A percentile compares a stretch with the other conserved stretches of the same genome.
Evolutionary conservation across 1,140 invertebrate species (phyloP).

Genomic region (Zaprionus lachaisei): DNA sequence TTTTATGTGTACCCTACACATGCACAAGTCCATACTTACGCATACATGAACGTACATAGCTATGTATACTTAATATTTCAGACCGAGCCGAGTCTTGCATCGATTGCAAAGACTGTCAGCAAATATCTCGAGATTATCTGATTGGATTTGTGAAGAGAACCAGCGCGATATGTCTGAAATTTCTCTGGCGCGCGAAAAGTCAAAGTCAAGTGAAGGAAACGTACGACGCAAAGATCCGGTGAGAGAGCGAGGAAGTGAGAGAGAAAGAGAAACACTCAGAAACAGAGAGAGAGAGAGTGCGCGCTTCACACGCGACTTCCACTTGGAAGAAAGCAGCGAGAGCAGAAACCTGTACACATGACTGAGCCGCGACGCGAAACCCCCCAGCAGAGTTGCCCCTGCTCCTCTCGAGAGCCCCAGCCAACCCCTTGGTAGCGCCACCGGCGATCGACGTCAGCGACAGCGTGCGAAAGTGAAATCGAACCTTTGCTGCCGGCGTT

Average conservation of each 20-base stretch:
- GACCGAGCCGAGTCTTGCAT: background rate
- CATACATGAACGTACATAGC: background rate
- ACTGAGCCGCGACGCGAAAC: slow-evolving; percentile 21
- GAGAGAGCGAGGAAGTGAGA: slow-evolving; percentile 40
- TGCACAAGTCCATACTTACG: background rate
- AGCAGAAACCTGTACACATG: slow-evolving; percentile 54
- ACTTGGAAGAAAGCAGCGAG: slow-evolving; percentile 71
- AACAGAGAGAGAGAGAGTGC: slow-evolving; percentile 32
- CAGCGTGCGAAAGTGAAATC: slow-evolving; percentile 82
- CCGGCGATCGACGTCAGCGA: slow-evolving; percentile 52
- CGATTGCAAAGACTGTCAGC: slow-evolving; percentile 2
- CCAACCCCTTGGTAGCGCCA: slow-evolving; percentile 25
- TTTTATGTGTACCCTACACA: slow-evolving; percentile 38
- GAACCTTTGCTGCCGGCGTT: slow-evolving; percentile 80
- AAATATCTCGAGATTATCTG: background rate
- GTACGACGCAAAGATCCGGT: slow-evolving; percentile 26
- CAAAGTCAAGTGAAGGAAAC: slow-evolving; percentile 11
- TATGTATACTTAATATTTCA: slow-evolving; percentile 6
- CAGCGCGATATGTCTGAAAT: slow-evolving; percentile 21
- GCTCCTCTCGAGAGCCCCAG: slow-evolving; percentile 21
- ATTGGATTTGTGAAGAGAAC: background rate
- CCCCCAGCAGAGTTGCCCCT: slow-evolving; percentile 24
- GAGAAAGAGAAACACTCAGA: slow-evolving; percentile 41
- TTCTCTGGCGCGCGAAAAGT: slow-evolving; percentile 14
- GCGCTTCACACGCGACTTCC: slow-evolving; percentile 20